Evolutionary conservation across 53 echinoderm and acorn worm genomes (phyloP).

Genomic region (Echinometra lucunter): DNA sequence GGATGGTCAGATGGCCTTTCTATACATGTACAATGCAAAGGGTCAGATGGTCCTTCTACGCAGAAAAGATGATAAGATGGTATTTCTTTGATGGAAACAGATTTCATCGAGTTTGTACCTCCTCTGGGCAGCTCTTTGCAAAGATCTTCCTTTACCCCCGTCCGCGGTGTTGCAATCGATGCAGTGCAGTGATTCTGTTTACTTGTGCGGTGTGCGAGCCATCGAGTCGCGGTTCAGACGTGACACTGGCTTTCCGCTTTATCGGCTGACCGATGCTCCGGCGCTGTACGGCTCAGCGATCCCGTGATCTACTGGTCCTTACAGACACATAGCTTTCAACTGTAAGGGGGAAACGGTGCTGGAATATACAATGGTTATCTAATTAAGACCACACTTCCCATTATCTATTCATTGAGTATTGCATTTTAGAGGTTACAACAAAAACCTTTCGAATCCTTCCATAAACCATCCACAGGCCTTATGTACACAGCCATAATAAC

Average conservation of each 20-base stretch:
- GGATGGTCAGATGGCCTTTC: too few relatives aligned
- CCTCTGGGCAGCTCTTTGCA: not conserved
- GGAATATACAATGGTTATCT: too few relatives aligned
- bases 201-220: not conserved
- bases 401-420: too few relatives aligned
- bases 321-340: not conserved
- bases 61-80: too few relatives aligned
- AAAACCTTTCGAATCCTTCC: too few relatives aligned
- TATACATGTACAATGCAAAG: too few relatives aligned
- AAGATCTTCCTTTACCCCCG: not conserved
- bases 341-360: not conserved
- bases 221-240: not conserved
- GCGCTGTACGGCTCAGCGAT: not conserved
- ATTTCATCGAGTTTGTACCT: not conserved
- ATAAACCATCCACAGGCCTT: too few relatives aligned
- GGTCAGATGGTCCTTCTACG: too few relatives aligned
- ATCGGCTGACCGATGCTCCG: constrained; percentile 3
- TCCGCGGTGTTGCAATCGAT: not conserved
- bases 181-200: constrained; percentile 12
- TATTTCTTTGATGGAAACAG: too few relatives aligned
- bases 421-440: too few relatives aligned
- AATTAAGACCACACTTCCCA: too few relatives aligned
- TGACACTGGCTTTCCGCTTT: constrained; percentile 13
- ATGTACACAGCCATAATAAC: too few relatives aligned
- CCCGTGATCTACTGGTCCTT: not conserved